These are phyloP conservation scores for Xiphophorus birchmanni DNA, from an alignment of 2,797 vertebrate species.

Conservation along the genomic window DNA sequence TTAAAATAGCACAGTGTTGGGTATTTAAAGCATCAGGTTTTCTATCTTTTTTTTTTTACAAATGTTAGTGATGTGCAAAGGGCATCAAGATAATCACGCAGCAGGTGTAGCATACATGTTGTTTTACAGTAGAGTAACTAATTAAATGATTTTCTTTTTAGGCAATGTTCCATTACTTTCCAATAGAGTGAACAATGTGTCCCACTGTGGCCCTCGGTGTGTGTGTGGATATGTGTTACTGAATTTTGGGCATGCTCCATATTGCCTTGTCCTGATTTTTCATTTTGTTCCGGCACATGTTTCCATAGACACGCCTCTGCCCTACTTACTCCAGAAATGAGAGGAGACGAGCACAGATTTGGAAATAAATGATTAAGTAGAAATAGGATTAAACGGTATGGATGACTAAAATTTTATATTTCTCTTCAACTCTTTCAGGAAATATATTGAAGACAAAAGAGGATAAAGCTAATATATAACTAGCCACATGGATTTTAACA, in stretches of 20 bases:
- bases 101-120: constrained; percentile 31
- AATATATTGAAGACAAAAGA: constrained; percentile 1
- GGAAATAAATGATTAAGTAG: constrained; percentile 67
- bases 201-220: constrained; percentile 44
- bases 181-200: constrained; percentile 68
- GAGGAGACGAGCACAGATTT: constrained; percentile 51
- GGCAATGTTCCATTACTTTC: constrained; percentile 58
- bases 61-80: background rate
- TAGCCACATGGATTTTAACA: background rate
- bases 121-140: constrained; percentile 71
- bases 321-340: constrained; percentile 70
- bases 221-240: constrained; percentile 32
- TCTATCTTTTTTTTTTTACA: background rate
- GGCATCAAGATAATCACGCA: background rate
- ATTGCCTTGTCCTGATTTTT: constrained; percentile 70
- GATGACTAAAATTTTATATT: constrained; percentile 13
- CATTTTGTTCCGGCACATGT: constrained; percentile 60
- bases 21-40: background rate
- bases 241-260: constrained; percentile 52
- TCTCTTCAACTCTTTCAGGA: constrained; percentile 5
- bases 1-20: background rate
- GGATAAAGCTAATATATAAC: background rate
- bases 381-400: constrained; percentile 52
- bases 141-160: constrained; percentile 59
- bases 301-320: constrained; percentile 61